A percentile compares a stretch with the other conserved stretches of the same genome.
Conservation (phyloP, 2,888 invertebrate genomes). For the Agrochola macilenta region DNA sequence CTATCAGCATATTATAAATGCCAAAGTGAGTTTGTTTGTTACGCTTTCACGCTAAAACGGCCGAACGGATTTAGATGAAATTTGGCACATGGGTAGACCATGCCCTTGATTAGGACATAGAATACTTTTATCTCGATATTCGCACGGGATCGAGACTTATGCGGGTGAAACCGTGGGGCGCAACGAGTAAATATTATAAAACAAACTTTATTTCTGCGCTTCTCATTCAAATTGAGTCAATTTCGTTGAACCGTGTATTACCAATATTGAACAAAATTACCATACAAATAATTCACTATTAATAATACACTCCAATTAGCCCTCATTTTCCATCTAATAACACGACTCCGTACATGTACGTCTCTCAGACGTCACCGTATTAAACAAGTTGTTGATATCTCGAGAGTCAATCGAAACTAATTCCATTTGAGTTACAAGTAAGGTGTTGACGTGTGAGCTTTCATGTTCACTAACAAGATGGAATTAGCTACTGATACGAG, state of each 20-base stretch:
- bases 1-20: too few species aligned
- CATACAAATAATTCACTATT: neutral
- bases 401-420: conserved; percentile 55
- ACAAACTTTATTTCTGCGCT: too few species aligned
- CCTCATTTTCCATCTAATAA: neutral
- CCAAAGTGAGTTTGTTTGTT: too few species aligned
- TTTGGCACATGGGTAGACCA: too few species aligned
- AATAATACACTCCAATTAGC: conserved; percentile 9
- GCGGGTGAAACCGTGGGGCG: too few species aligned
- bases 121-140: too few species aligned
- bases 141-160: too few species aligned
- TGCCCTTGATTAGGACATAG: too few species aligned
- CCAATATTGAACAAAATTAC: neutral
- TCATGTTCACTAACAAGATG: conserved; percentile 38
- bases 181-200: too few species aligned
- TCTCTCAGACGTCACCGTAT: conserved; percentile 37
- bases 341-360: conserved; percentile 5
- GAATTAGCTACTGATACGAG: conserved; percentile 36
- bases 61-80: too few species aligned
- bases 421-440: conserved; percentile 37
- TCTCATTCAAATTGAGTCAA: too few species aligned
- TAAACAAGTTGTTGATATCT: conserved; percentile 49
- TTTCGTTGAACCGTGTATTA: neutral
- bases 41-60: too few species aligned
- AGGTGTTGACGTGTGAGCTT: conserved; percentile 40